Base-by-base conservation (phyloP, 2,888 invertebrate genomes). In the Eupithecia dodoneata region DNA sequence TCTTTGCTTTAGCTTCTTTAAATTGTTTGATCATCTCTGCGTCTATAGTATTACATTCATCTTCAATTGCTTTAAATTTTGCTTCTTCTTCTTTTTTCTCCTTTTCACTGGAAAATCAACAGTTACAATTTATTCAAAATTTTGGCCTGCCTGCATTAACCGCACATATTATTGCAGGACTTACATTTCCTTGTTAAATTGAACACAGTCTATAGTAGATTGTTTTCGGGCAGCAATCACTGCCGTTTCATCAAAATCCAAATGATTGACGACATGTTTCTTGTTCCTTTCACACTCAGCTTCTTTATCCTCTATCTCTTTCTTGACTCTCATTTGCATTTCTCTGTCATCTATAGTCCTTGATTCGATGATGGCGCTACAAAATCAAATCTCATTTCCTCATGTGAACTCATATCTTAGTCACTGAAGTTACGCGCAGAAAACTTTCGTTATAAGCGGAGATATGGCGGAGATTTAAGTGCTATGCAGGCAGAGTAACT, bases 291-390 rank as follows among this genome's bases (percentile, higher is more conserved):
- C 86, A 63, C 74, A 44, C 18, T 82, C 67, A n/a, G 65, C 73
- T 66, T 81, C 77, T 81, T 86, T 80, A n/a, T 83, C 55, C 76
- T 85, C 82, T 55, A 89, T 59, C 83, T 89, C 74, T 65, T 87
- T 87, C 44, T 84, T 77, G 74, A 91, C 90, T 76, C 87, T 69
- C 13, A 92, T 84, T 86, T 92, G 92, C 0, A 80, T 80, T 5
- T 91, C 87, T 81, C 90, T 85, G 82, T 90, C 90, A 85, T 92
- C 91, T 47, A 88, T 75, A 41, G 82, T 79, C 83, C 89, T 92
- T 3, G 92, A 92, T 85, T 89, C 88, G 3, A 81, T 74, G 13
- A 92, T 81, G 10, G 92, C 91, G 79, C 93, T 92, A 78, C 18
- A 76, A 77, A 49, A 45, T 66, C 7, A 6, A 42, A 30, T 30